Conservation (phyloP, 2,888 invertebrate species). For the Calameuta pallipes region DNA sequence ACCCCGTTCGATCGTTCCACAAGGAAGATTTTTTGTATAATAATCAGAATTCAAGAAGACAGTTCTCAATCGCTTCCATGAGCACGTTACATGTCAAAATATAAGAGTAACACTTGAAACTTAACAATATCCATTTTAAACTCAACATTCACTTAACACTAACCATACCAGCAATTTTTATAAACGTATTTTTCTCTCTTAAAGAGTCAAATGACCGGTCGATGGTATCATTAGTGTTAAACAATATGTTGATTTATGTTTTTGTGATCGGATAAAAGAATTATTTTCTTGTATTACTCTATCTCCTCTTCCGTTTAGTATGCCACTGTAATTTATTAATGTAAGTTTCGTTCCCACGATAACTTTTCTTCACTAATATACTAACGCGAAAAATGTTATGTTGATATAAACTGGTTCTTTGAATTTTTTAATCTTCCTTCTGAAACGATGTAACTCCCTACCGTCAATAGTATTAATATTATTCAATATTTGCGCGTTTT, state of each 20-base stretch:
- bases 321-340: not conserved
- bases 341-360: not conserved
- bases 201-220: too few species aligned
- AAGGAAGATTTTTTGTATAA: conserved; percentile 33
- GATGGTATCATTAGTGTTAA: not conserved
- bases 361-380: not conserved
- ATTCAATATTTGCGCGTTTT: not conserved
- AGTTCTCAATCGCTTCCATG: not conserved
- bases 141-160: not conserved
- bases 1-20: conserved; percentile 34
- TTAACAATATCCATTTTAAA: not conserved
- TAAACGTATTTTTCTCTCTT: too few species aligned
- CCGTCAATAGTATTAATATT: not conserved
- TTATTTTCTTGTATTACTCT: not conserved
- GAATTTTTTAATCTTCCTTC: conserved; percentile 31
- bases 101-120: not conserved
- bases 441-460: conserved; percentile 32
- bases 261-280: not conserved
- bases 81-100: not conserved
- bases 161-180: too few species aligned
- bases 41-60: not conserved
- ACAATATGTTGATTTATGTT: too few species aligned
- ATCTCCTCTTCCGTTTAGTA: not conserved
- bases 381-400: not conserved
- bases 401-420: not conserved